Percentiles rank a stretch among this genome's conserved stretches.
These are phyloP conservation scores for Schizotus pectinicornis DNA, from an alignment of 2,888 invertebrate genomes.

Conservation along the genomic window DNA sequence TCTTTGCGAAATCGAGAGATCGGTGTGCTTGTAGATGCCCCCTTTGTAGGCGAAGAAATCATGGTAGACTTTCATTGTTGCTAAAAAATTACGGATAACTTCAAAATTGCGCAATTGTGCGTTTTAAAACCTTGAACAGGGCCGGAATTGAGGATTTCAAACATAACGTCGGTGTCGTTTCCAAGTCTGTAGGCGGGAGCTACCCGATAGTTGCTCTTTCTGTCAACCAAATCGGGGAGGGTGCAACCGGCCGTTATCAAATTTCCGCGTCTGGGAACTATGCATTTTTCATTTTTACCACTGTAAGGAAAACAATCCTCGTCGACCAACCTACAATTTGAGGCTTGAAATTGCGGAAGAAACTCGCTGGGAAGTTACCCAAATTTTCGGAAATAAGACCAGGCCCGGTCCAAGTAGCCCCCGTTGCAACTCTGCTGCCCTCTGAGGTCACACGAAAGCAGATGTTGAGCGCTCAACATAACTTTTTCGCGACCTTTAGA, in stretches of 20 bases:
- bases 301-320: slow-evolving; percentile 86
- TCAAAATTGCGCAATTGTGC: background rate
- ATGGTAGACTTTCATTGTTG: slow-evolving; percentile 86
- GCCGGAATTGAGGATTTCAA: slow-evolving; percentile 87
- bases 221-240: slow-evolving; percentile 58
- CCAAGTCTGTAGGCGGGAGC: slow-evolving; percentile 79
- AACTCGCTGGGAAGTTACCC: slow-evolving; percentile 62
- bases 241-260: slow-evolving; percentile 65
- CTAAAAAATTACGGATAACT: slow-evolving; percentile 58
- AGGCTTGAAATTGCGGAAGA: background rate
- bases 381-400: slow-evolving; percentile 83
- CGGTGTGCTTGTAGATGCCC: slow-evolving; percentile 79
- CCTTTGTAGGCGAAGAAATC: slow-evolving; percentile 91
- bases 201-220: slow-evolving; percentile 71
- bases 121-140: slow-evolving; percentile 80
- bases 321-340: slow-evolving; percentile 73
- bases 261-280: slow-evolving; percentile 60
- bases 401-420: slow-evolving; percentile 89
- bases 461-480: slow-evolving; percentile 80
- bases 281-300: slow-evolving; percentile 69
- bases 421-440: slow-evolving; percentile 84
- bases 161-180: slow-evolving; percentile 86
- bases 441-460: slow-evolving; percentile 83
- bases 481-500: slow-evolving; percentile 79
- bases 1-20: slow-evolving; percentile 62